These are phyloP conservation scores for Spilogale gracilis DNA, from an alignment of 2,113 vertebrate species.

Conservation along the genomic window DNA sequence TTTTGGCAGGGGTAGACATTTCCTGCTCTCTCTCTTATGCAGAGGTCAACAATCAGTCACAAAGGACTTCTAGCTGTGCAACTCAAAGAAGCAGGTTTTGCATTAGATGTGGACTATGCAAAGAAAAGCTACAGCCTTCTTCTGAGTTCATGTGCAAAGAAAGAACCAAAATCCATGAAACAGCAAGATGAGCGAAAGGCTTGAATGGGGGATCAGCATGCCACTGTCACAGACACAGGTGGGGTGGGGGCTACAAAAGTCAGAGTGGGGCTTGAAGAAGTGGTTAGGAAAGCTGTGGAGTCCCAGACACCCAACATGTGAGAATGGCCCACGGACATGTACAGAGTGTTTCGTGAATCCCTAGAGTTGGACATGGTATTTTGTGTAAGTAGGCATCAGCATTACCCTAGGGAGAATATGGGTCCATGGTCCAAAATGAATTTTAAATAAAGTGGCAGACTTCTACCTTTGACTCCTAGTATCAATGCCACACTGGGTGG, in stretches of 20 bases:
- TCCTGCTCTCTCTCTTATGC: neutral
- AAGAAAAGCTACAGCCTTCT: neutral
- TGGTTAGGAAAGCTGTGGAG: neutral
- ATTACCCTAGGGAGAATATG: neutral
- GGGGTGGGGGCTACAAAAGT: accelerated
- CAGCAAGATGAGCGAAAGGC: accelerated
- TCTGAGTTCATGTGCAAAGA: neutral
- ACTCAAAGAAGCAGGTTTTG: neutral
- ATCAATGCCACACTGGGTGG: too few species aligned
- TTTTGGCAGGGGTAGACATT: neutral
- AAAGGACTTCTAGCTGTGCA: neutral
- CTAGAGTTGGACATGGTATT: neutral
- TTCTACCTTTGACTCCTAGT: neutral
- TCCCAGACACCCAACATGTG: neutral
- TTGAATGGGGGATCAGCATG: neutral
- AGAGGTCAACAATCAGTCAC: neutral
- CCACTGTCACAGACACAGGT: accelerated
- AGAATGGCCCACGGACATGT: accelerated
- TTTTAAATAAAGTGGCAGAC: neutral
- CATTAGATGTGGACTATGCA: accelerated
- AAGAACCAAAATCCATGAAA: neutral
- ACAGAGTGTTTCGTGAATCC: neutral
- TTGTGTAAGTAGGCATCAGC: neutral
- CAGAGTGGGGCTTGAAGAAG: neutral
- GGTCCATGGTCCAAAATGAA: neutral